These are phyloP conservation scores for Macroglossus sobrinus DNA, from an alignment of 2,113 vertebrate genomes.

Conservation along the genomic window DNA sequence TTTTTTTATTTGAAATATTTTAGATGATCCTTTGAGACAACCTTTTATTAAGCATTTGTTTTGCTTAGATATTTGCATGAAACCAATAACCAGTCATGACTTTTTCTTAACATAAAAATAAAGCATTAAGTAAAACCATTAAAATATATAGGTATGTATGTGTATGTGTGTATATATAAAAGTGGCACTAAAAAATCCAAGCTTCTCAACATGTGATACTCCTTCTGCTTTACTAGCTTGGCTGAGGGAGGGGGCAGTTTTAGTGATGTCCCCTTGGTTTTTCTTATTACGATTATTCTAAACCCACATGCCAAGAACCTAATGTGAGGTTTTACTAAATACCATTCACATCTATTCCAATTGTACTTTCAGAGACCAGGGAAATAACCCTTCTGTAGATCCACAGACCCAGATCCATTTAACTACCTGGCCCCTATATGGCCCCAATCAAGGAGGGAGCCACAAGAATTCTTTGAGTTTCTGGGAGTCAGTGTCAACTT, in stretches of 20 bases:
- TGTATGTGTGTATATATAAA: neutral
- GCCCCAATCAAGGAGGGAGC: neutral
- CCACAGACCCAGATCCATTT: neutral
- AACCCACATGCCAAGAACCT: neutral
- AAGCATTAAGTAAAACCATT: neutral
- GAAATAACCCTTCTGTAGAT: neutral
- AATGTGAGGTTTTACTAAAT: neutral
- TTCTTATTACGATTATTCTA: neutral
- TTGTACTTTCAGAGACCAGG: neutral
- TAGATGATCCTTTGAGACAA: neutral
- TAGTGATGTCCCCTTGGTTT: neutral
- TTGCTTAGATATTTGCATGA: neutral
- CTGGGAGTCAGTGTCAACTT: neutral
- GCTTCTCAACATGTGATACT: neutral
- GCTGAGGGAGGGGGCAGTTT: neutral
- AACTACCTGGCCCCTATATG: neutral
- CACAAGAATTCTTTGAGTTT: neutral
- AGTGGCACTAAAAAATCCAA: neutral
- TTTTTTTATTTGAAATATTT: constrained; percentile 37
- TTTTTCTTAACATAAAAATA: neutral
- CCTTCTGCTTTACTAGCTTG: neutral
- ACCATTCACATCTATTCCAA: neutral
- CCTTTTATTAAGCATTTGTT: neutral
- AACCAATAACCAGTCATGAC: neutral
- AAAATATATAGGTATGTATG: neutral